Percentiles rank a stretch among this genome's conserved stretches.
phyloP scores from a whole-genome alignment of 1,140 invertebrate genomes.

The Rhopalosiphum maidis region DNA sequence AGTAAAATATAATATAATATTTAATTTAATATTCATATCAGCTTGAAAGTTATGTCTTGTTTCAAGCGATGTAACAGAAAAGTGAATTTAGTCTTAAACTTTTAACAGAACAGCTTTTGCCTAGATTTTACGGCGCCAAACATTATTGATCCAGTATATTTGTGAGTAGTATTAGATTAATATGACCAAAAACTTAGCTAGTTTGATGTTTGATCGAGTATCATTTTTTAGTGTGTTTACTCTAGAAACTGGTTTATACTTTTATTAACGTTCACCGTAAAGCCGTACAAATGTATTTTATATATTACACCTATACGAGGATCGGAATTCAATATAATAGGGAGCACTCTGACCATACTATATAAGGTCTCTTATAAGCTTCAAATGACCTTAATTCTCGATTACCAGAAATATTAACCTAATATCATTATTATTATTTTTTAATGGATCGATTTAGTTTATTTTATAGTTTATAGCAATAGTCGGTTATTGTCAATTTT shows the following conservation, averaged over 20 bases:
- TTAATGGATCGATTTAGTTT: background rate
- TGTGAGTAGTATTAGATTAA: background rate
- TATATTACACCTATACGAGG: background rate
- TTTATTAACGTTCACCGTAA: background rate
- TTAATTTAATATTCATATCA: background rate
- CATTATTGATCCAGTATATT: background rate
- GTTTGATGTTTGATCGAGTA: background rate
- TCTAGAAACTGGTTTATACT: background rate
- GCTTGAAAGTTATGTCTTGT: background rate
- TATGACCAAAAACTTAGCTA: background rate
- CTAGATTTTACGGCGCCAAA: conserved; percentile 22
- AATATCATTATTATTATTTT: conserved; percentile 26
- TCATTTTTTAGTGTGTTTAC: background rate
- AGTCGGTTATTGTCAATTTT: background rate
- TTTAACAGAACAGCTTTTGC: background rate
- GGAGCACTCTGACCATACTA: background rate
- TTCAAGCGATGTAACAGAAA: background rate
- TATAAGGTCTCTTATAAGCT: conserved; percentile 33
- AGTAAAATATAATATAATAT: background rate
- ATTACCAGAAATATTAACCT: conserved; percentile 38
- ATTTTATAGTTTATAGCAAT: background rate
- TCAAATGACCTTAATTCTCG: conserved; percentile 32
- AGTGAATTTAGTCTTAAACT: conserved; percentile 15
- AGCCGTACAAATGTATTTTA: background rate
- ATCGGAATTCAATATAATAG: background rate